These are phyloP conservation scores for Halcyon smyrnensis DNA, from an alignment of 2,797 vertebrate species.

Conservation along the genomic window DNA sequence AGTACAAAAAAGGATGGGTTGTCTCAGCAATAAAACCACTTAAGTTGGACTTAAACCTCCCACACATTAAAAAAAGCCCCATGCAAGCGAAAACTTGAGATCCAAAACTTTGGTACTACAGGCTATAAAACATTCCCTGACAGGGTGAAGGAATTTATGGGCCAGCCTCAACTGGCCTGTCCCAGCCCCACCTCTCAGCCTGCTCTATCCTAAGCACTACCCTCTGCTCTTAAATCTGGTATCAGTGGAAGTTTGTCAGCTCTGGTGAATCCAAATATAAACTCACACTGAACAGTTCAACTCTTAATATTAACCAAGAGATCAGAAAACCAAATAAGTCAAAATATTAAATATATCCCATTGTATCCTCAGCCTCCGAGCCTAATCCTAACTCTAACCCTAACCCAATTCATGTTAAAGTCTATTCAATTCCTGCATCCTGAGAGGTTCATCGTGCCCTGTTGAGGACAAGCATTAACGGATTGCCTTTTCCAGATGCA, in stretches of 20 bases:
- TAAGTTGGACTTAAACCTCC: not conserved
- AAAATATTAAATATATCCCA: not conserved
- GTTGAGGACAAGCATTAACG: not conserved
- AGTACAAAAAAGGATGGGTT: not conserved
- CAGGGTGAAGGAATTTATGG: not conserved
- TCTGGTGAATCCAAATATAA: not conserved
- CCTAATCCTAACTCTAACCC: not conserved
- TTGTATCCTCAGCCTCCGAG: not conserved
- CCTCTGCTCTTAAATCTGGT: not conserved
- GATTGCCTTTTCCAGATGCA: not conserved
- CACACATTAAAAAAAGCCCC: not conserved
- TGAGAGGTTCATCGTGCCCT: not conserved
- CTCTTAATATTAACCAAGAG: not conserved
- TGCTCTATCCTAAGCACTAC: not conserved
- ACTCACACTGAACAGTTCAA: not conserved
- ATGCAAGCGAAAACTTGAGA: not conserved
- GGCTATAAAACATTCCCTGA: not conserved
- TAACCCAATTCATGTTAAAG: not conserved
- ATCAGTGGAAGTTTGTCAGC: not conserved
- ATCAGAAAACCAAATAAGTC: not conserved
- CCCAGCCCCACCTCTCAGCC: not conserved
- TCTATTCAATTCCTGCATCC: not conserved
- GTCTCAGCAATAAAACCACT: not conserved
- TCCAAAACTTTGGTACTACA: not conserved
- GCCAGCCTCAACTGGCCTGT: not conserved